These are phyloP conservation scores for Mormoops blainvillei DNA, from an alignment of 2,113 vertebrate genomes.

Conservation along the genomic window DNA sequence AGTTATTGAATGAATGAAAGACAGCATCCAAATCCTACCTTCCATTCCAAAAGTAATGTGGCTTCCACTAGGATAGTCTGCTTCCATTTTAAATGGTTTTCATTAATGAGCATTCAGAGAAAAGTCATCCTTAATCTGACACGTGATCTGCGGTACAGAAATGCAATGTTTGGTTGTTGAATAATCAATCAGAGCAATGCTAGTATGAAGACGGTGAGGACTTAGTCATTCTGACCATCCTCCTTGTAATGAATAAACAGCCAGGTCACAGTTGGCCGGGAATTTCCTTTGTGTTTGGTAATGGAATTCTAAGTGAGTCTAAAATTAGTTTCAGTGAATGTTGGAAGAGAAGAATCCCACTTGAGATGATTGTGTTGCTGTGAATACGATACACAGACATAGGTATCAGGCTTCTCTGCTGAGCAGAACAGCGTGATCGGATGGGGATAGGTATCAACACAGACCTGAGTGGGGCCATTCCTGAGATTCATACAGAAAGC, in stretches of 20 bases:
- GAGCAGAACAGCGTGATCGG: background rate
- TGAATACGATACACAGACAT: background rate
- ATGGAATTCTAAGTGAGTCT: background rate
- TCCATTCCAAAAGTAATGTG: background rate
- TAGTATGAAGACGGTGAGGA: constrained; percentile 9
- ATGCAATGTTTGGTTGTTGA: background rate
- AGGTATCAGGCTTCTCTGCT: background rate
- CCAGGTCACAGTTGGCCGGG: background rate
- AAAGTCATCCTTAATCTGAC: background rate
- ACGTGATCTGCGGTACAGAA: background rate
- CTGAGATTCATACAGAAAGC: constrained; percentile 14
- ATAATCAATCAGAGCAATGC: background rate
- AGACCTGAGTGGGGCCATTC: constrained; percentile 4
- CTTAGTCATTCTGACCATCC: background rate
- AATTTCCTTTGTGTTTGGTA: constrained; percentile 17
- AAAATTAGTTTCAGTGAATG: constrained; percentile 60
- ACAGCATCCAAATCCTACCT: background rate
- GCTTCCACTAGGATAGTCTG: background rate
- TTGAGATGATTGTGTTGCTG: background rate
- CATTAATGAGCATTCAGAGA: background rate
- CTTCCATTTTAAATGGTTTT: background rate
- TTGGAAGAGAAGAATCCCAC: background rate
- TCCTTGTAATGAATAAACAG: constrained; percentile 25
- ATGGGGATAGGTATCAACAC: background rate
- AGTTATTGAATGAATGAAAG: background rate